phyloP scores from a whole-genome alignment of 2,797 vertebrate species.

The Protosalanx chinensis region DNA sequence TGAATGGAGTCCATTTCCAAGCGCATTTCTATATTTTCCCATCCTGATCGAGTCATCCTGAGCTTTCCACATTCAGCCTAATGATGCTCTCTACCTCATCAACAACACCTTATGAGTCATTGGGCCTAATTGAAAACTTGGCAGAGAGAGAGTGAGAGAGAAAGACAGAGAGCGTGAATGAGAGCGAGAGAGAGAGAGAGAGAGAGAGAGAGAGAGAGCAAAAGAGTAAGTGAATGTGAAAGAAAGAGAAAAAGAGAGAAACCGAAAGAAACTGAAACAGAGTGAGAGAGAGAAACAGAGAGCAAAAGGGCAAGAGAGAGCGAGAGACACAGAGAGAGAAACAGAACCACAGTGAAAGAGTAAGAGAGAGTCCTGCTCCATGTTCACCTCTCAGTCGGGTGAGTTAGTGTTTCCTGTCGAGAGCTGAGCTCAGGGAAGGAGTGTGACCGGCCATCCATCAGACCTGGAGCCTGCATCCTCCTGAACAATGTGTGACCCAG shows the following conservation, averaged over 20 bases:
- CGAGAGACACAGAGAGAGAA: slow-evolving; percentile 35
- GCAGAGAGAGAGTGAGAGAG: slow-evolving; percentile 17
- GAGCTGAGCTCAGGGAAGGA: slow-evolving; percentile 58
- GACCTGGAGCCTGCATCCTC: slow-evolving; percentile 64
- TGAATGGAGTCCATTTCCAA: background rate
- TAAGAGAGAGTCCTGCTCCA: slow-evolving; percentile 33
- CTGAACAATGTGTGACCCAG: slow-evolving; percentile 71
- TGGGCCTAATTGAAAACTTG: slow-evolving; percentile 71
- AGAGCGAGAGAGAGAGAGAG: background rate
- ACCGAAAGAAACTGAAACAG: background rate
- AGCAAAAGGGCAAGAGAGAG: slow-evolving; percentile 2
- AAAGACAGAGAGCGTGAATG: background rate
- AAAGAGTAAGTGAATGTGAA: background rate
- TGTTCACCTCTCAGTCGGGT: slow-evolving; percentile 50
- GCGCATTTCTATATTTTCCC: background rate
- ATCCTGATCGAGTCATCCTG: slow-evolving; percentile 34
- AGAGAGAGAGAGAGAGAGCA: background rate
- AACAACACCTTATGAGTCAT: slow-evolving; percentile 67
- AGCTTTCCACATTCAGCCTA: slow-evolving; percentile 56
- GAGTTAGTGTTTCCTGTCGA: slow-evolving; percentile 69
- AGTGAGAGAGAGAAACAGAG: background rate
- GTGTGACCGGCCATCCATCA: slow-evolving; percentile 65
- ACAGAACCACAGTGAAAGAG: slow-evolving; percentile 1
- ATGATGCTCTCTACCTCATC: slow-evolving; percentile 57
- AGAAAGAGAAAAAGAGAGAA: background rate